Evolutionary conservation across 2,113 vertebrate genomes (phyloP), one percentile per base, ranked within the genome.

Genomic region (Corydoras maculifer): DNA sequence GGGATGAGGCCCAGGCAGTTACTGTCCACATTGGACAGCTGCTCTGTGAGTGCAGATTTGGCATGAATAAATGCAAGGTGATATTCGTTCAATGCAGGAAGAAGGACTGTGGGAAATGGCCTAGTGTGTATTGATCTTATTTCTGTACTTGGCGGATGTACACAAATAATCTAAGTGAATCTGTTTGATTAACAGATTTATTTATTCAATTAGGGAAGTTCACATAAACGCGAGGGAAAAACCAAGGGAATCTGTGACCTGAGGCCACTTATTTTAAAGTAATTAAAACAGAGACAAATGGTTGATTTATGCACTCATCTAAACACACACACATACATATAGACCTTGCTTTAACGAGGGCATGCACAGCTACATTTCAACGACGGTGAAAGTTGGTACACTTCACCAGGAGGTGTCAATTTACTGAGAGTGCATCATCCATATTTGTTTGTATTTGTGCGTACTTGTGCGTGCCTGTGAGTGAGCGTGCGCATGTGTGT

Each of bases 181-280:
- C 29, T 58, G 30, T 75, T 75, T 76, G 80, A 81, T 74, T 76
- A 81, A 75, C 74, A 74, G 71, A 68, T n/a, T 69, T 43, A 71
- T 76, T 69, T 68, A 72, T 77, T 72, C 57, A 65, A 71, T 66
- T 66, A 74, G 68, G 64, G 69, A 32, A 72, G 69, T 71, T 53
- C 30, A 51, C 18, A 51, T 60, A 62, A 72, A 75, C 75, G 57
- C 60, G 61, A 66, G 18, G 65, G 58, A 51, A 49, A 54, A 64
- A 61, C 11, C 25, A 63, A 6, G 65, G 49, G 49, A 75, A 76
- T 69, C 51, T 67, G 35, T 69, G 70, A 83, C 76, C 74, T 77
- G 50, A 31, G 72, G 79, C 65, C 74, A 62, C 15, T n/a, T 67
- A 70, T 77, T 48, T 70, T 65, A 66, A n/a, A 57, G 29, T 62